These are phyloP conservation scores for Phyllostomus hastatus DNA, from an alignment of 2,113 vertebrate genomes.

Conservation along the genomic window DNA sequence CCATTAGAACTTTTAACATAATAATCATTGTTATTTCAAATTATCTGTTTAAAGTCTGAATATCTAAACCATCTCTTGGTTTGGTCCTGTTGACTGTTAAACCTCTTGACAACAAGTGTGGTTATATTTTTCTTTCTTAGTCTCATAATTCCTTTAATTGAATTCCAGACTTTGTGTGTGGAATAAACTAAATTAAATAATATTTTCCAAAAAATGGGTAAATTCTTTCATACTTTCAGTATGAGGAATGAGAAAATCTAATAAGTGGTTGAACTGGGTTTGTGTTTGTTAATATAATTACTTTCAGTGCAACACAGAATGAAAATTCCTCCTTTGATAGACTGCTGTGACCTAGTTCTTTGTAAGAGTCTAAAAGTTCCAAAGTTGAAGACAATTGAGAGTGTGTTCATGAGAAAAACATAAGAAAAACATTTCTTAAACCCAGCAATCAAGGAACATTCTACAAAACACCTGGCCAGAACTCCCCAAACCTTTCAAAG, in stretches of 20 bases:
- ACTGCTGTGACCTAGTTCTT: neutral
- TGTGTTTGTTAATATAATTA: neutral
- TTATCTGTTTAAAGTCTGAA: neutral
- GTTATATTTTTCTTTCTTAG: neutral
- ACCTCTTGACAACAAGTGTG: neutral
- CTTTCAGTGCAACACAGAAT: neutral
- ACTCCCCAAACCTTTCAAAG: neutral
- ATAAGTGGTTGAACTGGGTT: neutral
- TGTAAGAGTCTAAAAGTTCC: neutral
- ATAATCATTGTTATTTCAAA: neutral
- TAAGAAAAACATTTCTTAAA: neutral
- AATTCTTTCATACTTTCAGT: neutral
- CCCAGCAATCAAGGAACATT: neutral
- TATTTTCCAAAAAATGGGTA: neutral
- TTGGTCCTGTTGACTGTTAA: neutral
- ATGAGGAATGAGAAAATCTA: neutral
- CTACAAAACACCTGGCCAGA: neutral
- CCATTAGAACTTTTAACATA: neutral
- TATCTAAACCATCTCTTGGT: neutral
- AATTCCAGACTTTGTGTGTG: neutral
- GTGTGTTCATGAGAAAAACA: neutral
- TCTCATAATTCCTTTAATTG: neutral
- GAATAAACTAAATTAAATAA: conserved; percentile 12
- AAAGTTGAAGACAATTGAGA: neutral
- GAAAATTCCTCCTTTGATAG: neutral